Percentiles rank a stretch among this genome's conserved stretches.
phyloP scores from a whole-genome alignment of 2,113 vertebrate genomes.

The Colius striatus region DNA sequence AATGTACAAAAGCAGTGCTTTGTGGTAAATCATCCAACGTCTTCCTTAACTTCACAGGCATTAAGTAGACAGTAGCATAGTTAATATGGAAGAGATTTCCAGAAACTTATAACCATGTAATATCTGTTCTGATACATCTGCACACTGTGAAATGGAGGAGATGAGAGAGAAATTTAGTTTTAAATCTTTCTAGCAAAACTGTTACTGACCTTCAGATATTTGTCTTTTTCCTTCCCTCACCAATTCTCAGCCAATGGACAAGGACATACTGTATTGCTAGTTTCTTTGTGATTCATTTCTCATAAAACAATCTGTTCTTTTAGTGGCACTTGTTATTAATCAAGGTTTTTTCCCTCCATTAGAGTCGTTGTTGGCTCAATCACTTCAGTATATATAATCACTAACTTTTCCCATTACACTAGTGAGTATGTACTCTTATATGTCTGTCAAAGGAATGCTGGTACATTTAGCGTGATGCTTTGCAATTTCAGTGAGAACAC shows the following conservation, averaged over 20 bases:
- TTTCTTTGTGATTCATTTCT: slow-evolving; percentile 37
- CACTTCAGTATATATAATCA: slow-evolving; percentile 60
- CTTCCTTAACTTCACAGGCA: not conserved
- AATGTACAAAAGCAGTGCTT: not conserved
- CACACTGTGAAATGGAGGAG: not conserved
- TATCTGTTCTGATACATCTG: not conserved
- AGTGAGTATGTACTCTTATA: slow-evolving; percentile 40
- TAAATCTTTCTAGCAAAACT: not conserved
- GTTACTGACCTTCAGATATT: not conserved
- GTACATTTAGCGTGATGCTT: slow-evolving; percentile 31
- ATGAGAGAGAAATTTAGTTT: not conserved
- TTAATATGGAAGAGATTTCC: not conserved
- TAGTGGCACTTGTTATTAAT: slow-evolving; percentile 62
- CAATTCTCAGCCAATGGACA: slow-evolving; percentile 23
- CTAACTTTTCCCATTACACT: slow-evolving; percentile 52
- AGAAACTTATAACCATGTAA: not conserved
- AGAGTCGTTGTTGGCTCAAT: slow-evolving; percentile 39
- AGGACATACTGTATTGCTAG: not conserved
- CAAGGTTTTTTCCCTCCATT: slow-evolving; percentile 58
- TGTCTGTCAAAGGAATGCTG: slow-evolving; percentile 44
- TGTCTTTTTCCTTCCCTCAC: not conserved
- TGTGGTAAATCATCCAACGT: not conserved
- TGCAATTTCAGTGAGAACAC: slow-evolving; percentile 48
- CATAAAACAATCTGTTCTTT: slow-evolving; percentile 54
- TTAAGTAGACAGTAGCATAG: not conserved